These are phyloP conservation scores for Coleophora flavipennella DNA, from an alignment of 2,888 invertebrate genomes.

Conservation along the genomic window DNA sequence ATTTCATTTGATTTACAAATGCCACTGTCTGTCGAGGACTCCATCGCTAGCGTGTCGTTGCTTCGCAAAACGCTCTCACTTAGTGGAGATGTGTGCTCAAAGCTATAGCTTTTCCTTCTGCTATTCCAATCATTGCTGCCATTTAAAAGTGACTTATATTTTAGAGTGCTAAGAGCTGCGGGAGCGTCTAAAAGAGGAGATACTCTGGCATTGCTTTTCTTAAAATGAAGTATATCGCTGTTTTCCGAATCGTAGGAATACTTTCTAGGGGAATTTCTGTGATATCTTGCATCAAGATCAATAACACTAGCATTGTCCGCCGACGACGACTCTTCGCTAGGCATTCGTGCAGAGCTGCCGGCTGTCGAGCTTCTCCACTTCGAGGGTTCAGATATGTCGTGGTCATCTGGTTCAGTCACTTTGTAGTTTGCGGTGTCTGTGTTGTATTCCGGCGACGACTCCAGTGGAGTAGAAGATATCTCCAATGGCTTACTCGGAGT, in stretches of 20 bases:
- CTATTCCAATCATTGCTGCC: constrained; percentile 77
- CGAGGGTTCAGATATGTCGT: constrained; percentile 66
- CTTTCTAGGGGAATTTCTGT: constrained; percentile 40
- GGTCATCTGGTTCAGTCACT: constrained; percentile 71
- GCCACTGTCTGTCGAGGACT: constrained; percentile 85
- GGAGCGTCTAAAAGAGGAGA: constrained; percentile 55
- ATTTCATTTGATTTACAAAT: constrained; percentile 81
- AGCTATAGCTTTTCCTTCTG: constrained; percentile 84
- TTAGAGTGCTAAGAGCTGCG: constrained; percentile 48
- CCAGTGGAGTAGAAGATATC: constrained; percentile 58
- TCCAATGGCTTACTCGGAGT: constrained; percentile 47
- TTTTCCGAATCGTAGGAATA: constrained; percentile 50
- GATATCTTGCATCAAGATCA: constrained; percentile 46
- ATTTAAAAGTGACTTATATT: constrained; percentile 57
- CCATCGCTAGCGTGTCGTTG: constrained; percentile 72
- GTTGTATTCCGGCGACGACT: constrained; percentile 39
- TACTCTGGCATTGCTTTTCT: constrained; percentile 32
- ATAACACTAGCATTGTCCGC: constrained; percentile 61
- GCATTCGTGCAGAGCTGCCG: constrained; percentile 78
- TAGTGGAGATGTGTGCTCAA: constrained; percentile 62
- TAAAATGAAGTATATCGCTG: constrained; percentile 39
- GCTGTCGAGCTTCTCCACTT: constrained; percentile 79
- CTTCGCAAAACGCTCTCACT: constrained; percentile 40
- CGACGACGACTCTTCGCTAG: constrained; percentile 70
- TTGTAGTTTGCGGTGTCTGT: constrained; percentile 51